phyloP scores from a whole-genome alignment of 2,888 invertebrate genomes.

The Neoitamus cyanurus region DNA sequence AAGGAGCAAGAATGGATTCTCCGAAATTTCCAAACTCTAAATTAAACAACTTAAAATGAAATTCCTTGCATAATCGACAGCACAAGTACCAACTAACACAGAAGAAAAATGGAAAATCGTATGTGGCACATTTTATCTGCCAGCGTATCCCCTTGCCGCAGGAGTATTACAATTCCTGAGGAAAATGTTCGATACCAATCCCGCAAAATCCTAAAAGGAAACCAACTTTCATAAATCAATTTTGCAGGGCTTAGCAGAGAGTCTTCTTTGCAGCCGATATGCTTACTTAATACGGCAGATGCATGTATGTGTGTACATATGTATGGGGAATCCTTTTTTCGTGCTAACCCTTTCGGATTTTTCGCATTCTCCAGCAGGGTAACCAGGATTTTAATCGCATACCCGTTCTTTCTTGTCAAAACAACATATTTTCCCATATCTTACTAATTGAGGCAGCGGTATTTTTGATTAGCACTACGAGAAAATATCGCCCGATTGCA shows the following conservation, averaged over 20 bases:
- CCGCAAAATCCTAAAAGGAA: background rate
- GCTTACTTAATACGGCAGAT: background rate
- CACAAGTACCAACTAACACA: background rate
- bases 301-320: background rate
- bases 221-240: slow-evolving; percentile 5
- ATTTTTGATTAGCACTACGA: background rate
- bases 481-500: background rate
- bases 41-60: background rate
- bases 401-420: background rate
- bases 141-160: background rate
- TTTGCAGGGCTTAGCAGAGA: background rate
- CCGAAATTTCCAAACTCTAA: background rate
- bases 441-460: background rate
- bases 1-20: background rate
- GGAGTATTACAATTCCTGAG: background rate
- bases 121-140: background rate
- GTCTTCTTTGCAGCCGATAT: background rate
- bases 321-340: background rate
- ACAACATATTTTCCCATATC: background rate
- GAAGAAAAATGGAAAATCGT: background rate
- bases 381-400: background rate
- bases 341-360: background rate
- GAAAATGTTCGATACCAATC: slow-evolving; percentile 1
- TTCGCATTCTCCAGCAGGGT: background rate
- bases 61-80: background rate